Evolutionary conservation across 1,140 invertebrate species (phyloP).

Genomic region (Atta cephalotes): DNA sequence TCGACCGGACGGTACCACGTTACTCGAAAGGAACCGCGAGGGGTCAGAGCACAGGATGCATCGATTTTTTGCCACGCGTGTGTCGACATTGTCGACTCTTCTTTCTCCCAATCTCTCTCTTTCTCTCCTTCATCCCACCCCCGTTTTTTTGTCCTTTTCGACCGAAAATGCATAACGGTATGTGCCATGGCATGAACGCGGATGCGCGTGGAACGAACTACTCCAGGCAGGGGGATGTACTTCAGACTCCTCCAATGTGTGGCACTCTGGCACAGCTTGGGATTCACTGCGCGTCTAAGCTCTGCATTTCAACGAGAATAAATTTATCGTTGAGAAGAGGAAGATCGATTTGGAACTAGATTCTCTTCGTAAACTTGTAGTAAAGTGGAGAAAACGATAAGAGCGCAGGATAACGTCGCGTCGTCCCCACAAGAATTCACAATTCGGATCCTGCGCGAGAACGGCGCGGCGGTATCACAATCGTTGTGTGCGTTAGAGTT

Average conservation of each 20-base stretch:
- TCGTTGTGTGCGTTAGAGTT: slow-evolving; percentile 39
- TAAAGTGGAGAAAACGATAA: slow-evolving; percentile 17
- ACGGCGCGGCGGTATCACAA: slow-evolving; percentile 16
- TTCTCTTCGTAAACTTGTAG: not conserved
- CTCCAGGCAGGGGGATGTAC: slow-evolving; percentile 49
- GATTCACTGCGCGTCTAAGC: slow-evolving; percentile 28
- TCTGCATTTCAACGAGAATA: slow-evolving; percentile 32
- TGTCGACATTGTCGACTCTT: slow-evolving; percentile 31
- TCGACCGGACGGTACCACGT: slow-evolving; percentile 65
- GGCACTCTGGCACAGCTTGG: slow-evolving; percentile 59
- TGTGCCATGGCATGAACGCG: slow-evolving; percentile 43
- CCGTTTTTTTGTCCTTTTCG: slow-evolving; percentile 36
- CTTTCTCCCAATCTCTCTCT: slow-evolving; percentile 31
- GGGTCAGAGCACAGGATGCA: slow-evolving; percentile 76
- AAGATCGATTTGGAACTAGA: not conserved
- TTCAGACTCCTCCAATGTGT: no score
- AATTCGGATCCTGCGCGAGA: slow-evolving; percentile 52
- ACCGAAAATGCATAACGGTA: slow-evolving; percentile 82
- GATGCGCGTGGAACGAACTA: slow-evolving; percentile 29
- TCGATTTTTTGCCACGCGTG: slow-evolving; percentile 69
- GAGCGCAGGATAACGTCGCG: not conserved
- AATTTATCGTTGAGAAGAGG: not conserved
- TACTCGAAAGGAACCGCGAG: slow-evolving; percentile 58
- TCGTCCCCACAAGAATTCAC: slow-evolving; percentile 57
- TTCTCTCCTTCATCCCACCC: not conserved